Evolutionary conservation across 2,797 vertebrate species (phyloP), one percentile per base, ranked within the genome.

Genomic region (Sebastes flavidus): DNA sequence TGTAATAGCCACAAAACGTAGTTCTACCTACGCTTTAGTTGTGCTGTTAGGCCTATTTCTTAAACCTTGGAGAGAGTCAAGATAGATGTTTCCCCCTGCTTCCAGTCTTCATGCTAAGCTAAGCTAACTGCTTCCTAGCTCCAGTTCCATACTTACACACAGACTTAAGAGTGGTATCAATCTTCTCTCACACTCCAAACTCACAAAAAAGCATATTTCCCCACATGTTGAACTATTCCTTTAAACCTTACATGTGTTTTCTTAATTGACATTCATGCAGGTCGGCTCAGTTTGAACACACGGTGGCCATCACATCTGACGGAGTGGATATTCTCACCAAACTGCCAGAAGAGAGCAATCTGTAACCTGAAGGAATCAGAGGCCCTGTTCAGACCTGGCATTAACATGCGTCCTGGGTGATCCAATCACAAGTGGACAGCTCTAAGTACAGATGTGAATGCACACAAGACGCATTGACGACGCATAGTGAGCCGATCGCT

Each of bases 221-320:
- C 1, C 14, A 78, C 34, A 69, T 66, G 9, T 27, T 60, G 20
- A 74, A 58, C 12, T 32, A 2, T 22, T 78, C 52, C 9, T 75
- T 54, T 27, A 34, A 69, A 30, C 58, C 25, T 63, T 49, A 10
- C 8, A 3, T 5, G 3, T 81, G 52, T 52, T 59, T 30, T 55
- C 14, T 71, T 12, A 0, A 9, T 62, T 70, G 4, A 22, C 52
- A 9, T 77, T 71, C 34, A 0, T 36, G 27, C 86, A 94, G 94
- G 93, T 98, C 98, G 0, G 98, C 98, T 42, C 98, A 99, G 93
- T 99, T 99, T 84, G 98, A 99, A 84, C 98, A 96, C 91, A 99
- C 98, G 0, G 86, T 99, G 77, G 95, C 97, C 83, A 96, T 99
- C 94, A 98, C 97, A 12, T 93, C 96, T 10, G 82, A 95, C 18